These are phyloP conservation scores for Cerceris ruficornis DNA, from an alignment of 2,888 invertebrate genomes.

Conservation along the genomic window DNA sequence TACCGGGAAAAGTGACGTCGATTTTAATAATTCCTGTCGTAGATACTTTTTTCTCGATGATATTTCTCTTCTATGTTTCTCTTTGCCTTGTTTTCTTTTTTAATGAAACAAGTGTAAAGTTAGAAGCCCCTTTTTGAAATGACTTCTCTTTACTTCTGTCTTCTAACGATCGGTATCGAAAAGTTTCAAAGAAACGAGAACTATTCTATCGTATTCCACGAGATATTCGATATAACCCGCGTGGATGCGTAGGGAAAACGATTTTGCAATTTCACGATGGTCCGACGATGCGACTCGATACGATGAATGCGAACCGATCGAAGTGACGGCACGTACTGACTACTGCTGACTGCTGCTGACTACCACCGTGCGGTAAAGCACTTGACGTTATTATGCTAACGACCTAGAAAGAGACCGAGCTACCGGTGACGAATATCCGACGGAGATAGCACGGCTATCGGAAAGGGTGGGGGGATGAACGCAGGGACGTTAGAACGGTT, in stretches of 20 bases:
- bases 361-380: constrained; percentile 67
- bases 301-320: constrained; percentile 72
- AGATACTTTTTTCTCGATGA: neutral
- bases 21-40: constrained; percentile 11
- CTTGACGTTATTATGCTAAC: constrained; percentile 79
- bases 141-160: no score
- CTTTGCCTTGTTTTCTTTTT: neutral
- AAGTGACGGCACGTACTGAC: constrained; percentile 75
- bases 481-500: constrained; percentile 19
- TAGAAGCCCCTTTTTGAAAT: no score
- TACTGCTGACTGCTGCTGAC: constrained; percentile 55
- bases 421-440: constrained; percentile 15
- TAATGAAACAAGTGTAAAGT: no score
- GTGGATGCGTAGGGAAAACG: constrained; percentile 3
- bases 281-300: constrained; percentile 45
- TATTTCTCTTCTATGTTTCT: neutral
- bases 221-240: neutral
- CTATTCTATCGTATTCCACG: no score
- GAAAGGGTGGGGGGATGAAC: constrained; percentile 22
- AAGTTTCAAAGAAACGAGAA: no score
- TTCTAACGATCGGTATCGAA: no score
- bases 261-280: constrained; percentile 7
- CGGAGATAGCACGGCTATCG: constrained; percentile 13
- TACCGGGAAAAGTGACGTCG: constrained; percentile 25
- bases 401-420: constrained; percentile 62